Evolutionary conservation across 2,113 vertebrate genomes (phyloP), one percentile per base, ranked within the genome.

Genomic region (Telmatochromis sp.): DNA sequence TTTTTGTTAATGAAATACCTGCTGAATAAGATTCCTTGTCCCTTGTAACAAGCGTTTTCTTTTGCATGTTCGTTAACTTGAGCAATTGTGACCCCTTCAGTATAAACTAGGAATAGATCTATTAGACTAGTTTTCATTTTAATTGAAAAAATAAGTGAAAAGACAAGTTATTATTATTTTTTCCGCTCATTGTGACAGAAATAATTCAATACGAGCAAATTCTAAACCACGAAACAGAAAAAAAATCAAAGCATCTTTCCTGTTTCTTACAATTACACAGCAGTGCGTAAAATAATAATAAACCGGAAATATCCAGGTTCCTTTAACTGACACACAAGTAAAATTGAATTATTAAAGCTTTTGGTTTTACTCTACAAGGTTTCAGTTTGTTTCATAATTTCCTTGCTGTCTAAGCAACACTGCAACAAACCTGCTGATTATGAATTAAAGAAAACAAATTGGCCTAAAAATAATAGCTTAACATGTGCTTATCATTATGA

Each of bases 41-140:
- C 10, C 33, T 35, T 68, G 50, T 50, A 73, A 63, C n/a, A 51
- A 35, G 50, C 14, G 21, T 75, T 79, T 87, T 79, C 83, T 15
- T 19, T 65, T n/a, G 21, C 13, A 9, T 26, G n/a, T 86, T 82
- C 57, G 19, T 82, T 92, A 91, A 57, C 73, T 88, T 91, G 84
- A 81, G 73, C 92, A 92, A 92, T 81, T 94, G 92, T 95, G 94
- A 95, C 94, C 87, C 92, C 94, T 93, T 93, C 91, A 93, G 95
- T 71, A 47, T 63, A 71, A 83, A 81, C 9, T 9, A 21, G 68
- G 83, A 75, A 94, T 51, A 57, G 68, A 63, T 53, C 73, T 40
- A 35, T 71, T 10, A 15, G 9, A 54, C 68, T 28, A 19, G 7
- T 5, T 55, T 7, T 28, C 37, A 19, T 57, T 14, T 53, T 28